These are phyloP conservation scores for Solea solea DNA, from an alignment of 2,113 vertebrate species.

Conservation along the genomic window DNA sequence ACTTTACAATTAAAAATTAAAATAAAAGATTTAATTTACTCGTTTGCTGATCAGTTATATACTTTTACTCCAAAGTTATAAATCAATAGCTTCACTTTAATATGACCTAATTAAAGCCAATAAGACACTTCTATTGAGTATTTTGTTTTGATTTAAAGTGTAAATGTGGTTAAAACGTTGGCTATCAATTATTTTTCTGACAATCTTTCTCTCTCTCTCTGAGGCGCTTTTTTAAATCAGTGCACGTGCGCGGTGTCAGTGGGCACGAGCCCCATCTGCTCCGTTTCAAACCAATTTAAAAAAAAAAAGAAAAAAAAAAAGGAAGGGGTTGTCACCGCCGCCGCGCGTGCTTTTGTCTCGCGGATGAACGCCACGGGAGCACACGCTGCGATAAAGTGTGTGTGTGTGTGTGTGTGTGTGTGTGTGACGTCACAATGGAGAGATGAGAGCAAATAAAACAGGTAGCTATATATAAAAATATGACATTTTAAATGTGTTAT, in stretches of 20 bases:
- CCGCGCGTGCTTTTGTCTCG: slow-evolving; percentile 89
- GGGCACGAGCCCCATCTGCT: slow-evolving; percentile 94
- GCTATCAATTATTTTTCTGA: background rate
- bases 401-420: background rate
- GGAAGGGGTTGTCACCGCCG: slow-evolving; percentile 76
- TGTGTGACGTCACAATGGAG: slow-evolving; percentile 61
- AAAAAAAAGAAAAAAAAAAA: background rate
- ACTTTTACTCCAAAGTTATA: too few species aligned
- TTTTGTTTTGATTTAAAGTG: too few species aligned
- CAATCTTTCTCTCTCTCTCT: background rate
- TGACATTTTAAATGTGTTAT: too few species aligned
- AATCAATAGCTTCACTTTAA: background rate
- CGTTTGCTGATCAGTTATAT: too few species aligned
- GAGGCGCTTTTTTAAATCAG: slow-evolving; percentile 17
- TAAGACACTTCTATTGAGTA: too few species aligned
- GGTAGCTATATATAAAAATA: background rate
- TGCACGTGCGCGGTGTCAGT: slow-evolving; percentile 33
- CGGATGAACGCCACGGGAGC: slow-evolving; percentile 76
- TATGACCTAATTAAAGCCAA: background rate
- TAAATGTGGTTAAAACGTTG: too few species aligned
- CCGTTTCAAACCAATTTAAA: slow-evolving; percentile 89
- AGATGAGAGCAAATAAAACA: background rate
- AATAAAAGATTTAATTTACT: background rate
- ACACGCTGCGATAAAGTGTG: background rate
- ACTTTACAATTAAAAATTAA: background rate